These are phyloP conservation scores for Neomorphus geoffroyi DNA, from an alignment of 2,797 vertebrate genomes.

Conservation along the genomic window DNA sequence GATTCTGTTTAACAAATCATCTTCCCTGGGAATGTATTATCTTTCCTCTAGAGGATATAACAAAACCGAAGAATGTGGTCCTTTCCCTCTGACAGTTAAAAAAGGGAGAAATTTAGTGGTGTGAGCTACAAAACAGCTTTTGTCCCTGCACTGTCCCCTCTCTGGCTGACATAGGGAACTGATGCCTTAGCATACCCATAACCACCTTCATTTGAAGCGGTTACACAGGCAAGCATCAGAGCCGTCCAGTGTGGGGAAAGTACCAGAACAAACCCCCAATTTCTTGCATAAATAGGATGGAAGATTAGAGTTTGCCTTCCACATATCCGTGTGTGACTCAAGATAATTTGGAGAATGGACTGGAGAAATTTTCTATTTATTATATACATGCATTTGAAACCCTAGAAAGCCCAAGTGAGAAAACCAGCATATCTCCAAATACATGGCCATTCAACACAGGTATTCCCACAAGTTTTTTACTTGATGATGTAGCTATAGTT, in stretches of 20 bases:
- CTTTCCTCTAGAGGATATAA: neutral
- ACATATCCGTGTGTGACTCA: accelerated
- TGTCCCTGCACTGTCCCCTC: neutral
- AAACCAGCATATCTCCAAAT: accelerated
- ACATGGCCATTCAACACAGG: neutral
- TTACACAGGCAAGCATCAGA: neutral
- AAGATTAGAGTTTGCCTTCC: neutral
- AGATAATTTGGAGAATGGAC: neutral
- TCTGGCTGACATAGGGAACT: accelerated
- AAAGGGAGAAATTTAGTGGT: neutral
- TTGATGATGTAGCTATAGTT: neutral
- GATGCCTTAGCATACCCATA: neutral
- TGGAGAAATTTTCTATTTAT: neutral
- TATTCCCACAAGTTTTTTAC: neutral
- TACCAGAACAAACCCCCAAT: neutral
- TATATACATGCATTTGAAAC: neutral
- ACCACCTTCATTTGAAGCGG: neutral
- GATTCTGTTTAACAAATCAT: neutral
- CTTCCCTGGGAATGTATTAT: neutral
- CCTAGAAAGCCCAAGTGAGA: neutral
- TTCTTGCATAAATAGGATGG: neutral
- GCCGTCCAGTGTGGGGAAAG: neutral
- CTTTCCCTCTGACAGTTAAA: neutral
- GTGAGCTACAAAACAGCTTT: neutral
- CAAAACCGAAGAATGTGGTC: neutral